Evolutionary conservation across 1,140 invertebrate genomes (phyloP).

Genomic region (Macrobrachium nipponense): DNA sequence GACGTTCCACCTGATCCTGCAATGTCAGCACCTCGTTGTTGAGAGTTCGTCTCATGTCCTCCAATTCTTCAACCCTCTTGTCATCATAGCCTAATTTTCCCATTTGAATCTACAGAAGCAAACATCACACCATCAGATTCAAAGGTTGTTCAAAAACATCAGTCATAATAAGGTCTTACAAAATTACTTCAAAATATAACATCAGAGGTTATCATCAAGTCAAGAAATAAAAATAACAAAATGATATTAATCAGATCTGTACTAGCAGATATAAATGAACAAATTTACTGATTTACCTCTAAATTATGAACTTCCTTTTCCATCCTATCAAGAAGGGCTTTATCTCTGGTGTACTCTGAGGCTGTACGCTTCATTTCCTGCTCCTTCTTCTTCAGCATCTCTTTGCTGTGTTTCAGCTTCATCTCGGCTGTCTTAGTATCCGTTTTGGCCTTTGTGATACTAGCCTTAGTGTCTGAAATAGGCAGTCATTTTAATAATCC

Average conservation of each 20-base stretch:
- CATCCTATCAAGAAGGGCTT: slow-evolving; percentile 65
- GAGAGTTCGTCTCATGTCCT: slow-evolving; percentile 72
- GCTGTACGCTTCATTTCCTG: slow-evolving; percentile 79
- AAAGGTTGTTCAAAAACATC: too few relatives aligned
- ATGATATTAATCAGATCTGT: too few relatives aligned
- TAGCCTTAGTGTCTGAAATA: slow-evolving; percentile 78
- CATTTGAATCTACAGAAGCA: slow-evolving; percentile 70
- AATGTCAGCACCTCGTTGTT: slow-evolving; percentile 71
- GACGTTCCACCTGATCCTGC: slow-evolving; percentile 73
- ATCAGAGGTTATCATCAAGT: neutral
- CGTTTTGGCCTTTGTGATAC: slow-evolving; percentile 82
- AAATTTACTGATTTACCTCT: slow-evolving; percentile 67
- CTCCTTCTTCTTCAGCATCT: slow-evolving; percentile 78
- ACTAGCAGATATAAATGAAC: too few relatives aligned
- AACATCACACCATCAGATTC: neutral
- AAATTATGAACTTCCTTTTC: slow-evolving; percentile 65
- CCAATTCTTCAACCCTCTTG: slow-evolving; percentile 74
- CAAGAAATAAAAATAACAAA: too few relatives aligned
- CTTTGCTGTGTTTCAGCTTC: slow-evolving; percentile 79
- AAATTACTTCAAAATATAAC: neutral
- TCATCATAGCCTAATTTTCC: slow-evolving; percentile 78
- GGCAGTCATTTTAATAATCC: neutral
- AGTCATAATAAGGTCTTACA: too few relatives aligned
- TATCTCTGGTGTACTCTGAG: slow-evolving; percentile 80
- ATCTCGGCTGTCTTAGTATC: slow-evolving; percentile 83